Evolutionary conservation across 2,797 vertebrate species (phyloP).

Genomic region (Epinephelus malabaricus): DNA sequence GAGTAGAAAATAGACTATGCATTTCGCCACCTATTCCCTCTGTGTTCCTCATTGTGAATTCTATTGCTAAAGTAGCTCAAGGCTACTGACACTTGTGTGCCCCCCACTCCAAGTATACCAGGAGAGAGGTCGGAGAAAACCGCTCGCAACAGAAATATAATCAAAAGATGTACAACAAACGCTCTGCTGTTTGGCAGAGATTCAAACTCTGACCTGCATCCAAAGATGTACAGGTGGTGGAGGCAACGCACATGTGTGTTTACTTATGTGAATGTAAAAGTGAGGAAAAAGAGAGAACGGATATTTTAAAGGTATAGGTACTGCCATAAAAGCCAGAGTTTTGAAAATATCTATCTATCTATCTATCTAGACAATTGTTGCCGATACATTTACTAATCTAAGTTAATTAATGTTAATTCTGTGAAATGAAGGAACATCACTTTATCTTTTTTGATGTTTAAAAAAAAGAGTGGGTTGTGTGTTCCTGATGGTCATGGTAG

Average conservation of each 20-base stretch:
- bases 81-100: slow-evolving; percentile 44
- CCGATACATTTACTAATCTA: background rate
- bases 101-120: slow-evolving; percentile 28
- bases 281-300: background rate
- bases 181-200: slow-evolving; percentile 2
- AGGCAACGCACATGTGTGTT: background rate
- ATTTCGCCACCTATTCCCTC: slow-evolving; percentile 37
- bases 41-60: slow-evolving; percentile 32
- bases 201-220: slow-evolving; percentile 33
- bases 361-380: too few relatives aligned
- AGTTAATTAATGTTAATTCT: background rate
- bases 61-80: slow-evolving; percentile 62
- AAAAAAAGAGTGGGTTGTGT: background rate
- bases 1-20: slow-evolving; percentile 29
- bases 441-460: background rate
- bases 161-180: slow-evolving; percentile 35
- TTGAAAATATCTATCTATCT: background rate
- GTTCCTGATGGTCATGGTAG: background rate
- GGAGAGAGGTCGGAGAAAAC: slow-evolving; percentile 40
- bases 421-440: background rate
- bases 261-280: background rate
- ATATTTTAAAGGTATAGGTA: background rate
- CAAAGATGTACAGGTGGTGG: slow-evolving; percentile 14
- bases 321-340: background rate
- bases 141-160: slow-evolving; percentile 26